These are phyloP conservation scores for Neuroscelio doddi DNA, from an alignment of 2,888 invertebrate genomes.

Conservation along the genomic window DNA sequence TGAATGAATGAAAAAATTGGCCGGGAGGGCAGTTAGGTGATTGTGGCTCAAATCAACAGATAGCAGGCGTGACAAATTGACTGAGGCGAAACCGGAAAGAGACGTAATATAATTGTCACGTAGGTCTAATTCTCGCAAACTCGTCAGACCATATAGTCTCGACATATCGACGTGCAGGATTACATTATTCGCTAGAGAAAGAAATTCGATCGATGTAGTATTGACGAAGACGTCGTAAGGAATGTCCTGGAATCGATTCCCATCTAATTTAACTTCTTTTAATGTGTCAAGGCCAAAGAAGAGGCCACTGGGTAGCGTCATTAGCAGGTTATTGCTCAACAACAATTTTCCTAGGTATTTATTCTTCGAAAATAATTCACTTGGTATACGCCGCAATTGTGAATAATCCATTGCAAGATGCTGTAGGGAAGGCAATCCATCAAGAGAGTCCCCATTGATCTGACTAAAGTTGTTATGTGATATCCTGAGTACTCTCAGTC, in stretches of 20 bases:
- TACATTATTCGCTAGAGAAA: constrained; percentile 81
- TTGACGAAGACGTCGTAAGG: constrained; percentile 87
- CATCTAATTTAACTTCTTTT: constrained; percentile 83
- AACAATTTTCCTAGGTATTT: constrained; percentile 84
- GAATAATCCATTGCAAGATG: constrained; percentile 81
- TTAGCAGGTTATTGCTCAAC: constrained; percentile 81
- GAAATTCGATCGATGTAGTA: constrained; percentile 81
- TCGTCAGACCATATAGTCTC: constrained; percentile 82
- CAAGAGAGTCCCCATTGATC: constrained; percentile 81
- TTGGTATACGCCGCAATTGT: constrained; percentile 80
- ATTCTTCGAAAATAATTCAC: constrained; percentile 83
- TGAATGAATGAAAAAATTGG: constrained; percentile 86
- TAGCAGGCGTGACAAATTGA: constrained; percentile 82
- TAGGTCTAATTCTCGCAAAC: constrained; percentile 83
- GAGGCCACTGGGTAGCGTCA: constrained; percentile 80
- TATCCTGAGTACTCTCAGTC: constrained; percentile 81
- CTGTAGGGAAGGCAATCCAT: constrained; percentile 85
- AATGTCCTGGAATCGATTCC: constrained; percentile 82
- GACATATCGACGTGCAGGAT: constrained; percentile 83
- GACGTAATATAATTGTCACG: constrained; percentile 83
- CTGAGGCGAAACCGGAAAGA: constrained; percentile 83
- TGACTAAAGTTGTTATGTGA: constrained; percentile 86
- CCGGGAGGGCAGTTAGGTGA: constrained; percentile 82
- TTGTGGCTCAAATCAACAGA: constrained; percentile 86
- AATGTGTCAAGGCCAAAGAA: constrained; percentile 83